A percentile compares a stretch with the other conserved stretches of the same genome.
These are phyloP conservation scores for Macroglossus sobrinus DNA, from an alignment of 2,113 vertebrate species.

Conservation along the genomic window DNA sequence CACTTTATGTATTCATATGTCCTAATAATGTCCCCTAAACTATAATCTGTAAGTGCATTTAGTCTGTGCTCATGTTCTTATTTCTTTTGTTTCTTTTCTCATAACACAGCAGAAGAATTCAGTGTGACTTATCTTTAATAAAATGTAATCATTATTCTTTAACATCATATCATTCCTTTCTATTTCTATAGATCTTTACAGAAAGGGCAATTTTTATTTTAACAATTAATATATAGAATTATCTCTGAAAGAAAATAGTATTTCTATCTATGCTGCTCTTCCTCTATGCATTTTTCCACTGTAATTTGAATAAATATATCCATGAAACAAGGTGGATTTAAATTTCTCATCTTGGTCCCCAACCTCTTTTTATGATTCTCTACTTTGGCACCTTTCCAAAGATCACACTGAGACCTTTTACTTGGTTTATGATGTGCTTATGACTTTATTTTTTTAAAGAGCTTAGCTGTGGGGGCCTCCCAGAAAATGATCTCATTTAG, in stretches of 20 bases:
- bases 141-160: neutral
- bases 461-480: conserved; percentile 44
- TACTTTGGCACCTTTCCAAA: conserved; percentile 15
- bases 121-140: neutral
- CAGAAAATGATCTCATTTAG: conserved; percentile 57
- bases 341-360: conserved; percentile 9
- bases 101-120: neutral
- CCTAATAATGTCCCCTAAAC: neutral
- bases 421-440: conserved; percentile 57
- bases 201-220: neutral
- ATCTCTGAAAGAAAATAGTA: neutral
- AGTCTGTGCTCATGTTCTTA: neutral
- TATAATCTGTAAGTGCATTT: neutral
- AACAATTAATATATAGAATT: neutral
- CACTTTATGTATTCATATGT: neutral
- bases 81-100: neutral
- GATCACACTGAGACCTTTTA: conserved; percentile 49
- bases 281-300: neutral
- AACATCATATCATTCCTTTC: neutral
- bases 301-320: neutral
- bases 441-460: conserved; percentile 62
- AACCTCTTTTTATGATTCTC: neutral
- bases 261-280: neutral
- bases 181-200: neutral
- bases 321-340: neutral